phyloP scores from a whole-genome alignment of 2,113 vertebrate species.

The Heliornis fulica region DNA sequence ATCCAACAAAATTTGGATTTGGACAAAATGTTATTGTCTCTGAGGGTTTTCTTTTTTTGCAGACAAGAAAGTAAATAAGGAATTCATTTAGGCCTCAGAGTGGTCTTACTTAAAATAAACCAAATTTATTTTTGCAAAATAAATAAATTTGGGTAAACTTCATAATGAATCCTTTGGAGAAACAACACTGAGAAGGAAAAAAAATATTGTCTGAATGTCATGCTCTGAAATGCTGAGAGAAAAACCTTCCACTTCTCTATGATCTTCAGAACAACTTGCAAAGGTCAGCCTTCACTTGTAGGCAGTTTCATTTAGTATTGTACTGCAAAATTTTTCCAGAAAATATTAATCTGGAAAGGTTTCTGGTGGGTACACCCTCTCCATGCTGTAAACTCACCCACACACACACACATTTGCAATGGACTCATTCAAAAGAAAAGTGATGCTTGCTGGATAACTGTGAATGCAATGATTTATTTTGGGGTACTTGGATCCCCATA shows the following conservation, averaged over 20 bases:
- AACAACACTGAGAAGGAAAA: background rate
- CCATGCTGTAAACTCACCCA: background rate
- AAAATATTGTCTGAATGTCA: background rate
- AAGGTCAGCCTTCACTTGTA: background rate
- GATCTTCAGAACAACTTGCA: background rate
- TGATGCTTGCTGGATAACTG: background rate
- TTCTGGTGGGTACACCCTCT: fast-evolving
- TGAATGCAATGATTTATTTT: background rate
- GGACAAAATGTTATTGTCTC: constrained; percentile 6
- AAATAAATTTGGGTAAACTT: background rate
- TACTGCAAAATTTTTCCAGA: background rate
- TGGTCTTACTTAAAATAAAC: constrained; percentile 2
- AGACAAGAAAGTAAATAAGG: constrained; percentile 14
- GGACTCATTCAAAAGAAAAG: background rate
- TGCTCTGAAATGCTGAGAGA: background rate
- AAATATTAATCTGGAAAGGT: background rate
- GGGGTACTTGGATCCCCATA: background rate
- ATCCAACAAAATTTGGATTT: background rate
- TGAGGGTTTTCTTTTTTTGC: background rate
- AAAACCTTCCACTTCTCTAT: background rate
- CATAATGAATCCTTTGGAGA: background rate
- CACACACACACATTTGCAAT: background rate
- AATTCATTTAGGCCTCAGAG: background rate
- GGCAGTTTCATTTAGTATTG: background rate
- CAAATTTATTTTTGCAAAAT: background rate